Base-by-base conservation (phyloP, 2,797 vertebrate species). In the Manis crassicaudata region DNA sequence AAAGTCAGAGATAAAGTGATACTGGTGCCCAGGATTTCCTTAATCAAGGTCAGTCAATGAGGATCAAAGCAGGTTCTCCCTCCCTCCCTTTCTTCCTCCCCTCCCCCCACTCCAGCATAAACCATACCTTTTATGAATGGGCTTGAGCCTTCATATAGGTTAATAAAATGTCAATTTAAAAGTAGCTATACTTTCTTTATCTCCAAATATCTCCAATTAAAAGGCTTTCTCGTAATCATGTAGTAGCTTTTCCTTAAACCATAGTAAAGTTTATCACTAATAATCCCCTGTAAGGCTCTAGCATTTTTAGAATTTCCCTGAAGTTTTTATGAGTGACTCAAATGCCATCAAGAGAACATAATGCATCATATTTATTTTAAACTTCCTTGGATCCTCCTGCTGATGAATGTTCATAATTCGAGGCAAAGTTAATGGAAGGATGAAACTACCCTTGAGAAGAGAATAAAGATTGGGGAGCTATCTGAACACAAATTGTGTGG, bases 101-200 rank as follows among this genome's bases (percentile, higher is more conserved):
- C 32, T 21, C 17, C 8, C 20, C 7, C 25, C 8, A 14, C 62
- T 32, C 17, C 13, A 27, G 46, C n/a, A 56, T 87, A 68, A 84
- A 85, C 16, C 6, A 52, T 54, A 90, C 35, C 56, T 96, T 86
- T 87, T 40, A 52, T 25, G 12, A 77, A 73, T 46, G 91, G 5
- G 10, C 3, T 21, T 70, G 23, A 7, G 14, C 1, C 1, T 32
- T 95, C 50, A 70, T 43, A 70, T 18, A 86, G 32, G 25, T 80
- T 67, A 89, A 77, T 40, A 85, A 46, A 86, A 65, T 35, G 7
- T n/a, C 35, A 70, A 46, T 81, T 83, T 95, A 13, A 77, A 80
- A 95, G 63, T 63, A 95, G 20, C 46, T 92, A 25, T 68, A 29
- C 8, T 93, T 83, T 87, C n/a, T 77, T 92, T 77, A 83, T n/a